phyloP scores from a whole-genome alignment of 2,113 vertebrate genomes.

The Syngnathus floridae region DNA sequence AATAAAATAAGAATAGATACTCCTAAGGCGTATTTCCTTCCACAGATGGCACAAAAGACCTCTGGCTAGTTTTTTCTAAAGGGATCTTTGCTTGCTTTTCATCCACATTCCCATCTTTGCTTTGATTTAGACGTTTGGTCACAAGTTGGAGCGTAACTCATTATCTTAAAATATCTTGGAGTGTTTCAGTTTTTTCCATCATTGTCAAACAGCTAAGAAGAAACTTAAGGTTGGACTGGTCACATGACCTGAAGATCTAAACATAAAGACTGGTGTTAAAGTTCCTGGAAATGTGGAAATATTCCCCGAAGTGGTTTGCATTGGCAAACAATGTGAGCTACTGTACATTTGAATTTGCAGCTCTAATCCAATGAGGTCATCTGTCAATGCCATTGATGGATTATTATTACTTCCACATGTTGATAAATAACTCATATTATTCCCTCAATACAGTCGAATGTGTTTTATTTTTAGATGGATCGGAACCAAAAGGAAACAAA shows the following conservation, averaged over 20 bases:
- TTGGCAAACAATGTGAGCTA: neutral
- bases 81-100: slow-evolving; percentile 30
- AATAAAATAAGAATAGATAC: slow-evolving; percentile 25
- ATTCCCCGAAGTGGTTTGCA: neutral
- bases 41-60: slow-evolving; percentile 54
- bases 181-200: too few relatives aligned
- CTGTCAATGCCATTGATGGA: neutral
- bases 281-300: neutral
- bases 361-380: neutral
- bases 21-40: slow-evolving; percentile 50
- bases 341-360: neutral
- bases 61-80: slow-evolving; percentile 34
- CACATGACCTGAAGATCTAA: neutral
- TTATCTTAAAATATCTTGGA: neutral
- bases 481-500: too few relatives aligned
- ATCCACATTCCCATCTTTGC: slow-evolving; percentile 1
- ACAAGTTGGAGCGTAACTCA: neutral
- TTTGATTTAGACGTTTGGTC: slow-evolving; percentile 6
- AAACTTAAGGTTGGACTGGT: neutral
- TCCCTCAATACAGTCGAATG: neutral
- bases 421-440: too few relatives aligned
- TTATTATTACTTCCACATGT: too few relatives aligned
- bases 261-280: neutral
- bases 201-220: neutral
- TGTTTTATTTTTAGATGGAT: too few relatives aligned